Evolutionary conservation across 1,140 invertebrate species (phyloP).

Genomic region (Heliothis subflexa): DNA sequence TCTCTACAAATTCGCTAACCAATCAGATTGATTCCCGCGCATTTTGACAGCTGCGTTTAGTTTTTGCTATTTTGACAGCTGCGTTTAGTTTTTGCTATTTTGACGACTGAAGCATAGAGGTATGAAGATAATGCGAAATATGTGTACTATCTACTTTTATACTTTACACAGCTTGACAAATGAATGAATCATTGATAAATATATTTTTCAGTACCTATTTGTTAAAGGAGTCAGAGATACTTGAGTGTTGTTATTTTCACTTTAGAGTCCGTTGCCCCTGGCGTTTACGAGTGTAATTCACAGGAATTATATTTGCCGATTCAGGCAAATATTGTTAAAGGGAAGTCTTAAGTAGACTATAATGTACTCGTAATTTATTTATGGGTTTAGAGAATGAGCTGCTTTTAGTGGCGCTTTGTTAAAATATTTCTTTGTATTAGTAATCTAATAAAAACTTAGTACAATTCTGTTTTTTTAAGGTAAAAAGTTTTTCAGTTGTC

Average conservation of each 20-base stretch:
- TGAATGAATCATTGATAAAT: constrained; percentile 21
- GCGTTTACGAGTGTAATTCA: not conserved
- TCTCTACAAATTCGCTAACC: no score
- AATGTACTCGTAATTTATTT: not conserved
- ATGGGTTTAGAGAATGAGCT: not conserved
- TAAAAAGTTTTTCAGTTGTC: no score
- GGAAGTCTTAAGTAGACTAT: not conserved
- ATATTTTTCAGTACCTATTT: constrained; percentile 12
- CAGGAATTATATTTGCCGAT: not conserved
- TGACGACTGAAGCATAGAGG: no score
- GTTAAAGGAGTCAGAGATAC: not conserved
- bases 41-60: no score
- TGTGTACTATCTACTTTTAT: not conserved
- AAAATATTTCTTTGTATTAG: no score
- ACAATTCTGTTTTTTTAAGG: no score
- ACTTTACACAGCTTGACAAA: not conserved
- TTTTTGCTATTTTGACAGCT: no score
- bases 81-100: no score
- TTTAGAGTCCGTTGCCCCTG: not conserved
- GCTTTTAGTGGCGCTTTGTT: no score
- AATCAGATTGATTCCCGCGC: no score
- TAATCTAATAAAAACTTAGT: no score
- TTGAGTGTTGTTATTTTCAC: constrained; percentile 4
- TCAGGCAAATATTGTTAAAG: not conserved
- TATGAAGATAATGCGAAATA: not conserved